Base-by-base conservation (phyloP, 2,113 vertebrate species). In the Alligator sinensis region DNA sequence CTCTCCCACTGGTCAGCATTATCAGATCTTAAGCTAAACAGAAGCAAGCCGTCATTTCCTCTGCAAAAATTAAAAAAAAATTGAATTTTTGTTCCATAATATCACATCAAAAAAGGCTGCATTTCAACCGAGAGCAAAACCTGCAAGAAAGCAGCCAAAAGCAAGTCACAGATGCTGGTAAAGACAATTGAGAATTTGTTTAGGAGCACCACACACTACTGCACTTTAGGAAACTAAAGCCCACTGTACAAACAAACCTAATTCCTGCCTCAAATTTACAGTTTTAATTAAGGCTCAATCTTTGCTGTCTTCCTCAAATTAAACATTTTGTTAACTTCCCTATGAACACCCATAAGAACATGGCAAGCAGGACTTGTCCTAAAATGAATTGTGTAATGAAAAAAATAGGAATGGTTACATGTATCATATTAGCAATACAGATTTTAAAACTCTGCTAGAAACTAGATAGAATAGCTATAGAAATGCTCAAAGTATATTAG, bases 1-100 rank as follows among this genome's bases (percentile, higher is more conserved):
- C 64, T 57, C 47, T 25, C 19, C 30, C 30, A 28, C 4, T 0
- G 1, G 10, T 27, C 3, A 24, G 38, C 15, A 47, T 0, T 9
- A 63, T 11, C 38, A 55, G 13, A 28, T 7, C 47, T 1, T 54
- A 38, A 72, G n/a, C 34, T 47, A 84, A 84, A 62, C 11, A 24
- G 68, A 76, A 70, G 34, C 17, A 18, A 47, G 2, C 63, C 27
- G 6, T 64, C 63, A 58, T 24, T 3, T 18, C 24, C 64, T 30
- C 70, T 4, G 10, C 61, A 64, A 64, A 64, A 15, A 25, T 5
- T 28, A 11, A 28, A 27, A 27, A 47, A 47, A 9, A 47, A 9
- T 47, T 47, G 47, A 47, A 47, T 7, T 9, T 47, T 47, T 47
- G 47, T 47, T 47, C 47, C 47, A 47, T 47, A 47, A 47, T 47